A percentile compares a stretch with the other conserved stretches of the same genome.
These are phyloP conservation scores for Liasis olivaceus DNA, from an alignment of 2,797 vertebrate species.

Conservation along the genomic window DNA sequence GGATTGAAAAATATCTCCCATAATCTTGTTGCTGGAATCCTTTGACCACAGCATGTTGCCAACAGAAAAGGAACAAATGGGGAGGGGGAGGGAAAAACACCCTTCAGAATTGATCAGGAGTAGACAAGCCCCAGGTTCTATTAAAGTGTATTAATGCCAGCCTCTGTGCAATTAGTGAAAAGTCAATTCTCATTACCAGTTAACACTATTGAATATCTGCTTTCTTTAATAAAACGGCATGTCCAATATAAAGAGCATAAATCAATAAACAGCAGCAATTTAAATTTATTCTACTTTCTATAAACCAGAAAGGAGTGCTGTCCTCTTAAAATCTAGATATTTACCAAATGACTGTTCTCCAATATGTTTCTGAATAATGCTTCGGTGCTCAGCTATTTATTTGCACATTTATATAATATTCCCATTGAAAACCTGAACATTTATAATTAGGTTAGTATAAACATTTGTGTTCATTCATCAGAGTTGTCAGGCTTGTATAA, in stretches of 20 bases:
- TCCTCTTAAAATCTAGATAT: constrained; percentile 8
- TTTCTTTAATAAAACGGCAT: constrained; percentile 93
- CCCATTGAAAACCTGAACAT: background rate
- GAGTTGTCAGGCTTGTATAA: background rate
- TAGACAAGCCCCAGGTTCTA: constrained; percentile 82
- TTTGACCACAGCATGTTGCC: constrained; percentile 66
- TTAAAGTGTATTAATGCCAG: constrained; percentile 90
- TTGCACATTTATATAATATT: constrained; percentile 7
- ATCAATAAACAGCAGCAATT: constrained; percentile 82
- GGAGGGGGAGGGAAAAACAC: constrained; percentile 10
- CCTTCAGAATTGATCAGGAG: constrained; percentile 82
- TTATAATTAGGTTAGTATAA: background rate
- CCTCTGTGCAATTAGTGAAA: constrained; percentile 92
- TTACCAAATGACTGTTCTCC: constrained; percentile 43
- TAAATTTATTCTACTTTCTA: constrained; percentile 70
- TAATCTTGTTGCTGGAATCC: constrained; percentile 54
- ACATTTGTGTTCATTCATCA: background rate
- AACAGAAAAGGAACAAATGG: constrained; percentile 46
- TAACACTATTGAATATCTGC: constrained; percentile 93
- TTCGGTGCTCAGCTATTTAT: background rate
- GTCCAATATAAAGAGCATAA: constrained; percentile 82
- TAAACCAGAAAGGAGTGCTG: constrained; percentile 56
- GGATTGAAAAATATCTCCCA: constrained; percentile 71
- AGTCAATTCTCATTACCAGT: constrained; percentile 96
- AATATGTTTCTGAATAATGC: constrained; percentile 41